Percentiles rank a stretch among this genome's conserved stretches.
Evolutionary conservation across 2,113 vertebrate species (phyloP).

Genomic region (Ophiodon elongatus): DNA sequence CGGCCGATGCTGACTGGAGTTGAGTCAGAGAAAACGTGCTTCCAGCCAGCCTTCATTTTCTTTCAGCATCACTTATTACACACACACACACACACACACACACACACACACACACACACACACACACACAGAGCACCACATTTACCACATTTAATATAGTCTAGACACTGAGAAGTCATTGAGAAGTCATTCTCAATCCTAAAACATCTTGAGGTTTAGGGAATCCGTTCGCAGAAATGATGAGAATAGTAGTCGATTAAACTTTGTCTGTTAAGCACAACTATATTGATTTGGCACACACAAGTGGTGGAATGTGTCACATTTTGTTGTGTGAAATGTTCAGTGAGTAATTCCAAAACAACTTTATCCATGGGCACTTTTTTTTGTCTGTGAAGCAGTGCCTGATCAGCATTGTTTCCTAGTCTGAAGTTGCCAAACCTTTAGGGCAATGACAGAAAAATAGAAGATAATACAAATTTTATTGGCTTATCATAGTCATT

Average conservation of each 20-base stretch:
- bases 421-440: background rate
- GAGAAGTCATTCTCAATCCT: background rate
- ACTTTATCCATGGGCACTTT: background rate
- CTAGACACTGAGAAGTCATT: background rate
- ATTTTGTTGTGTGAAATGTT: conserved; percentile 3
- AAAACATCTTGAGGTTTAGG: background rate
- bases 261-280: background rate
- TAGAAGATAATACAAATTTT: background rate
- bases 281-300: background rate
- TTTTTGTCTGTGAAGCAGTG: background rate
- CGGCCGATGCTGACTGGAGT: background rate
- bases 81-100: background rate
- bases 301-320: background rate
- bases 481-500: background rate
- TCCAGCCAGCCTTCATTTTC: conserved; percentile 2
- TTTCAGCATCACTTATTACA: background rate
- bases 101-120: background rate
- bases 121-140: background rate
- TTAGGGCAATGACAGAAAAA: background rate
- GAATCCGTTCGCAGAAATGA: background rate
- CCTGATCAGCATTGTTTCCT: background rate
- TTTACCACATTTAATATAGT: no score
- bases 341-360: background rate
- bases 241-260: background rate
- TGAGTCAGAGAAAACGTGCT: background rate